Evolutionary conservation across 53 echinoderm and acorn worm species (phyloP).

Genomic region (Arbacia lixula): DNA sequence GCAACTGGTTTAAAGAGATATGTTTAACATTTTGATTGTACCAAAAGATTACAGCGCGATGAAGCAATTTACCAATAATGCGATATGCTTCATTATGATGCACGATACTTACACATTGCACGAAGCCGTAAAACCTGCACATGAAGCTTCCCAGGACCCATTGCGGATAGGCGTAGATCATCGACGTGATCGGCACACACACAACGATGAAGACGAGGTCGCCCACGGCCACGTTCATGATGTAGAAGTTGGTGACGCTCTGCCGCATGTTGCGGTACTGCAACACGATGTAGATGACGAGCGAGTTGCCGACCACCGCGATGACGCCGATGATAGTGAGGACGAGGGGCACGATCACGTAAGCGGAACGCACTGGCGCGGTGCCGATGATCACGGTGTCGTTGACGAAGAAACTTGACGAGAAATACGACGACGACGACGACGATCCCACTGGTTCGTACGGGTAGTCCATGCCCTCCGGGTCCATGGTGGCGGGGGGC

Average conservation of each 20-base stretch:
- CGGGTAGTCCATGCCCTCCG: too few relatives aligned
- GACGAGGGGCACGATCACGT: constrained; percentile 65
- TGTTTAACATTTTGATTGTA: too few relatives aligned
- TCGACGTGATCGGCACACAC: constrained; percentile 79
- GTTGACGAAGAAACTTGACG: not conserved
- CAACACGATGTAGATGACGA: constrained; percentile 92
- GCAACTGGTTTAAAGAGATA: too few relatives aligned
- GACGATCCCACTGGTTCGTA: too few relatives aligned
- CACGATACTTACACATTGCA: constrained; percentile 48
- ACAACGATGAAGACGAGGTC: constrained; percentile 83
- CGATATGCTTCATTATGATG: too few relatives aligned
- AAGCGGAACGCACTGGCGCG: constrained; percentile 32
- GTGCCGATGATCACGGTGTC: not conserved
- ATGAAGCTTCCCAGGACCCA: constrained; percentile 85
- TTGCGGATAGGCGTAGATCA: constrained; percentile 45
- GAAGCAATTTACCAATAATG: too few relatives aligned
- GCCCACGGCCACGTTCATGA: constrained; percentile 93
- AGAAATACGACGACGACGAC: constrained; percentile 6
- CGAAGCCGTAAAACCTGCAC: constrained; percentile 80
- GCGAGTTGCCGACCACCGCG: constrained; percentile 79
- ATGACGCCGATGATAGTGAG: constrained; percentile 75
- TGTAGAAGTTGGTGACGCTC: constrained; percentile 97
- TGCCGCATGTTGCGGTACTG: constrained; percentile 85
- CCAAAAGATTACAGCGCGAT: too few relatives aligned
- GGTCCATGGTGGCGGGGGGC: too few relatives aligned